These are phyloP conservation scores for Sylvilagus floridanus DNA, from an alignment of 2,797 vertebrate genomes.

Conservation along the genomic window DNA sequence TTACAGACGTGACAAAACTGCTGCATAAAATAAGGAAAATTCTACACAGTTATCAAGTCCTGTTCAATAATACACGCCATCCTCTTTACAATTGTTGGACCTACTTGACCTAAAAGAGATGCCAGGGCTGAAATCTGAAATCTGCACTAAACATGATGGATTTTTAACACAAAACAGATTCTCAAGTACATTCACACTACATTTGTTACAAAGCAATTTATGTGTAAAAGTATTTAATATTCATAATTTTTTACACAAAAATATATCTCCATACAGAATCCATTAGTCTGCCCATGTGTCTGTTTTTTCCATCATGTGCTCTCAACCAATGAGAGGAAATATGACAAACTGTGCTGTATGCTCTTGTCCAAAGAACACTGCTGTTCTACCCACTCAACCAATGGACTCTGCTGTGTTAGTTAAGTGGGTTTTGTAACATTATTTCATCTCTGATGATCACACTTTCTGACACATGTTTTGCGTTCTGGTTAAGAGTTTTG, in stretches of 20 bases:
- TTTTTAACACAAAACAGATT: slow-evolving; percentile 41
- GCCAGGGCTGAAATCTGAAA: background rate
- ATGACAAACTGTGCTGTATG: background rate
- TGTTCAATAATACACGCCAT: background rate
- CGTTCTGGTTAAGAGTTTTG: background rate
- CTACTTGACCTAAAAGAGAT: background rate
- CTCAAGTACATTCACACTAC: background rate
- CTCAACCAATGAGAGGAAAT: slow-evolving; percentile 1
- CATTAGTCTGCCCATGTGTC: background rate
- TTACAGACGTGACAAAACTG: background rate
- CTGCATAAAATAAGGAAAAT: background rate
- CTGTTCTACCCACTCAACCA: background rate
- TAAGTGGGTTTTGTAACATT: background rate
- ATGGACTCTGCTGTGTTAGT: background rate
- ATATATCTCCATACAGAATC: background rate
- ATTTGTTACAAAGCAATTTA: background rate
- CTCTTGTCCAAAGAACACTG: background rate
- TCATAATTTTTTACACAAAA: background rate
- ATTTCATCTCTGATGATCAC: background rate
- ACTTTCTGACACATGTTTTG: background rate
- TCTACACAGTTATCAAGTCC: background rate
- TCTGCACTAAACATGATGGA: background rate
- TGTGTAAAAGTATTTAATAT: slow-evolving; percentile 38
- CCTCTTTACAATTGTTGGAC: background rate
- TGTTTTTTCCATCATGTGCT: background rate